Evolutionary conservation across 2,113 vertebrate genomes (phyloP).

Genomic region (Myocastor coypus): DNA sequence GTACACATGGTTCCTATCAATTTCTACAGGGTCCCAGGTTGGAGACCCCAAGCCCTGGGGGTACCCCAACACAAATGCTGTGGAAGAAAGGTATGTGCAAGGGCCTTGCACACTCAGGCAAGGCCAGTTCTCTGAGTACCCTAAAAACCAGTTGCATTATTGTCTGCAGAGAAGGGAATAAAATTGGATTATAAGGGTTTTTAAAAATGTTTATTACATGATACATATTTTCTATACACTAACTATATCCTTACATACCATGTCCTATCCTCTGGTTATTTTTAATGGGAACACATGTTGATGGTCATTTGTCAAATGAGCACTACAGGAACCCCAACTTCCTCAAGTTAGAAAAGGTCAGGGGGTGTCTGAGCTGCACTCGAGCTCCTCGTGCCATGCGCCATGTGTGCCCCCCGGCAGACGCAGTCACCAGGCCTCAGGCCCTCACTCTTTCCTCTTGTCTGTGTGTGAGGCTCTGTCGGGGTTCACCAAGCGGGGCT

Average conservation of each 20-base stretch:
- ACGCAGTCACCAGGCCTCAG: not conserved
- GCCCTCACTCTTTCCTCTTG: accelerated
- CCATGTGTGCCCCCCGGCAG: too few relatives aligned
- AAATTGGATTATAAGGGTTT: not conserved
- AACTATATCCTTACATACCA: not conserved
- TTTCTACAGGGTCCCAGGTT: not conserved
- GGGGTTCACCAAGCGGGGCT: not conserved
- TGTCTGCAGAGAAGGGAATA: not conserved
- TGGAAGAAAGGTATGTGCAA: not conserved
- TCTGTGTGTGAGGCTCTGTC: not conserved
- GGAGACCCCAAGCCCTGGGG: not conserved
- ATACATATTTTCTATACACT: not conserved
- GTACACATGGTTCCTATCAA: accelerated
- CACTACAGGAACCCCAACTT: too few relatives aligned
- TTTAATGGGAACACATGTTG: not conserved
- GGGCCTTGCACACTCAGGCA: not conserved
- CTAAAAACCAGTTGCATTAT: not conserved
- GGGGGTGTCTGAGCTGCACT: accelerated
- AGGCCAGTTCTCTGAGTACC: not conserved
- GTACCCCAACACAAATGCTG: not conserved
- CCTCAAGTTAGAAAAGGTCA: not conserved
- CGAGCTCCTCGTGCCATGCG: not conserved
- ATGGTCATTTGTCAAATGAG: not conserved
- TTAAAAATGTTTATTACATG: not conserved
- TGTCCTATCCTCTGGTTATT: not conserved